These are phyloP conservation scores for Vanessa tameamea DNA, from an alignment of 1,140 invertebrate species.

Conservation along the genomic window DNA sequence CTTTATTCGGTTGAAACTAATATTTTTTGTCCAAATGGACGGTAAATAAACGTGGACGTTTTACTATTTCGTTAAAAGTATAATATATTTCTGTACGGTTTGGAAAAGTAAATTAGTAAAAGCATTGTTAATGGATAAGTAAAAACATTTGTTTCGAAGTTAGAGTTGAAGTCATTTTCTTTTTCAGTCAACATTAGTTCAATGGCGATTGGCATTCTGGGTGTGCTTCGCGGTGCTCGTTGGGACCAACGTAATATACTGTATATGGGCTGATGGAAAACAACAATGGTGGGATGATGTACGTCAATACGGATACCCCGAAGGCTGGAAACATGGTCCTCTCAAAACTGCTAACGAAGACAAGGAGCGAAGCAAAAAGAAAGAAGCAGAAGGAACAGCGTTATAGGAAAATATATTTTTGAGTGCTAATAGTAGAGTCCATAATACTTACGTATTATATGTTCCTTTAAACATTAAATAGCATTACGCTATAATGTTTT, in stretches of 20 bases:
- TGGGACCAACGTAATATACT: slow-evolving; percentile 87
- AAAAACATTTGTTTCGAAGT: no score
- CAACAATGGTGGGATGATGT: slow-evolving; percentile 86
- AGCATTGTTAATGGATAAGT: no score
- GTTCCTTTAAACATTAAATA: no score
- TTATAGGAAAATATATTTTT: slow-evolving; percentile 32
- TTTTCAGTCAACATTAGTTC: slow-evolving; percentile 85
- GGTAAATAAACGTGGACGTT: neutral
- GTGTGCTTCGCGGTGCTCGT: slow-evolving; percentile 87
- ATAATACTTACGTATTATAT: no score
- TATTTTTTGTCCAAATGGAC: slow-evolving; percentile 1
- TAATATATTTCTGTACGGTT: neutral
- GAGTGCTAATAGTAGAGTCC: no score
- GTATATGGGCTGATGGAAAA: slow-evolving; percentile 86
- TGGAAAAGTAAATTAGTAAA: no score
- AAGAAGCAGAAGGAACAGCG: slow-evolving; percentile 52
- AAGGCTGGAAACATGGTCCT: slow-evolving; percentile 67
- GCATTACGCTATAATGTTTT: no score
- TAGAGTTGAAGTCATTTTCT: slow-evolving; percentile 14
- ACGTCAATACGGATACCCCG: slow-evolving; percentile 67
- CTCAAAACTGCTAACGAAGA: slow-evolving; percentile 57
- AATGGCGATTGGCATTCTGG: slow-evolving; percentile 93
- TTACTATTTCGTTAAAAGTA: neutral
- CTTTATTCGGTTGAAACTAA: neutral
- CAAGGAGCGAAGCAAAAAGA: slow-evolving; percentile 65